Percentiles rank a stretch among this genome's conserved stretches.
These are phyloP conservation scores for Parapsyche elsis DNA, from an alignment of 1,140 invertebrate genomes.

Conservation along the genomic window DNA sequence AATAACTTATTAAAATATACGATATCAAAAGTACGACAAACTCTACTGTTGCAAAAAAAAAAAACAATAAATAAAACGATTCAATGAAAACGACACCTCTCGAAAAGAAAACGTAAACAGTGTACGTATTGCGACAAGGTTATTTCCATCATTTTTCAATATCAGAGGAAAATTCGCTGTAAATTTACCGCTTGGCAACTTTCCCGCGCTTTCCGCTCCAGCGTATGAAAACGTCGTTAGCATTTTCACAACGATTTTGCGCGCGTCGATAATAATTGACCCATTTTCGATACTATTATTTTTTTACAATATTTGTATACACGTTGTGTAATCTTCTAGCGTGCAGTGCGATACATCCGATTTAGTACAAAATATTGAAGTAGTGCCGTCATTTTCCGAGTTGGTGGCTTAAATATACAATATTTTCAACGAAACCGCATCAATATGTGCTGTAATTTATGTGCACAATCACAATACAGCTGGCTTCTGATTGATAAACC, in stretches of 20 bases:
- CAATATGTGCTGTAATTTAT: slow-evolving; percentile 19
- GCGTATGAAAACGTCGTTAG: not conserved
- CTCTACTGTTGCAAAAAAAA: not conserved
- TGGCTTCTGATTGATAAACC: slow-evolving; percentile 24
- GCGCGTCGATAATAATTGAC: not conserved
- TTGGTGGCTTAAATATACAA: not conserved
- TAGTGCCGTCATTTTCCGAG: too few species aligned
- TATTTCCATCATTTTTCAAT: slow-evolving; percentile 2
- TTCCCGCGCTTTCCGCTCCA: not conserved
- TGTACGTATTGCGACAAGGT: not conserved
- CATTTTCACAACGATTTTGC: not conserved
- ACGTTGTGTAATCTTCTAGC: too few species aligned
- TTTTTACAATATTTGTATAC: too few species aligned
- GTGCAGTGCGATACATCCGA: too few species aligned
- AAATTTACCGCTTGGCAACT: not conserved
- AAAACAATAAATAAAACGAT: not conserved
- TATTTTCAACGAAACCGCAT: not conserved
- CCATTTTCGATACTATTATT: not conserved
- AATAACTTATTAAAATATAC: not conserved
- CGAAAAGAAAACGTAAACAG: slow-evolving; percentile 17
- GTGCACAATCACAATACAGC: slow-evolving; percentile 29
- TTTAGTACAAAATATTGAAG: too few species aligned
- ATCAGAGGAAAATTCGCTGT: slow-evolving; percentile 9
- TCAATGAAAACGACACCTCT: not conserved
- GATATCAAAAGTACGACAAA: not conserved